Conservation (phyloP, 2,113 vertebrate species). For the Solea senegalensis region DNA sequence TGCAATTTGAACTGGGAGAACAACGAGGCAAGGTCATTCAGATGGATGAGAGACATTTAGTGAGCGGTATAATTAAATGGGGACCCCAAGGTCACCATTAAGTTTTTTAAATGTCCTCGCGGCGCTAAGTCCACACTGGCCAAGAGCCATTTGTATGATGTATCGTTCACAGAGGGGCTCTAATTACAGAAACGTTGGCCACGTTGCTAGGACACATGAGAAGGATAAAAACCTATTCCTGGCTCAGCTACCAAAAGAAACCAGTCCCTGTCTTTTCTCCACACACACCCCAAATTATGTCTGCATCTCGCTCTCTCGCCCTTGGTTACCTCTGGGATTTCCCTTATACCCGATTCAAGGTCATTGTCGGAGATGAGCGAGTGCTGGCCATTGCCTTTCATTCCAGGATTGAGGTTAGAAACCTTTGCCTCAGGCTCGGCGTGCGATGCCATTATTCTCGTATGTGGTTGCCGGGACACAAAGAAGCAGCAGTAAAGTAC, state of each 20-base stretch:
- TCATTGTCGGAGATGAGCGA: constrained; percentile 16
- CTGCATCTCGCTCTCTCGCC: neutral
- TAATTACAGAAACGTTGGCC: constrained; percentile 53
- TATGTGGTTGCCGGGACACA: constrained; percentile 31
- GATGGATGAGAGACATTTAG: constrained; percentile 71
- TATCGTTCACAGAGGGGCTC: constrained; percentile 46
- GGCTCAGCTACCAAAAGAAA: constrained; percentile 11
- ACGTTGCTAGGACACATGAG: constrained; percentile 16
- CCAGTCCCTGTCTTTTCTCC: constrained; percentile 5
- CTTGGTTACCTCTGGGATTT: neutral
- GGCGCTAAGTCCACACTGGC: constrained; percentile 57
- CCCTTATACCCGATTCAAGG: constrained; percentile 27
- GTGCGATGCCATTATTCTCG: constrained; percentile 38
- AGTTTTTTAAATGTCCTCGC: constrained; percentile 43
- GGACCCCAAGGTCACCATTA: constrained; percentile 58
- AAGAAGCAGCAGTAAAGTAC: constrained; percentile 22
- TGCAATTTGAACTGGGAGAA: constrained; percentile 56
- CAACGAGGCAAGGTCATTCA: constrained; percentile 62
- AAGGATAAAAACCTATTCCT: constrained; percentile 25
- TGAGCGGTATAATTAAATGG: constrained; percentile 66
- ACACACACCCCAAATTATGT: neutral
- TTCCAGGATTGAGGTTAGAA: constrained; percentile 1
- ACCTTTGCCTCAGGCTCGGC: constrained; percentile 30
- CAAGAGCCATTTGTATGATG: constrained; percentile 56
- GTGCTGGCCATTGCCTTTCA: constrained; percentile 11